Evolutionary conservation across 2,888 invertebrate species (phyloP).

Genomic region (Drosophila paramelanica): DNA sequence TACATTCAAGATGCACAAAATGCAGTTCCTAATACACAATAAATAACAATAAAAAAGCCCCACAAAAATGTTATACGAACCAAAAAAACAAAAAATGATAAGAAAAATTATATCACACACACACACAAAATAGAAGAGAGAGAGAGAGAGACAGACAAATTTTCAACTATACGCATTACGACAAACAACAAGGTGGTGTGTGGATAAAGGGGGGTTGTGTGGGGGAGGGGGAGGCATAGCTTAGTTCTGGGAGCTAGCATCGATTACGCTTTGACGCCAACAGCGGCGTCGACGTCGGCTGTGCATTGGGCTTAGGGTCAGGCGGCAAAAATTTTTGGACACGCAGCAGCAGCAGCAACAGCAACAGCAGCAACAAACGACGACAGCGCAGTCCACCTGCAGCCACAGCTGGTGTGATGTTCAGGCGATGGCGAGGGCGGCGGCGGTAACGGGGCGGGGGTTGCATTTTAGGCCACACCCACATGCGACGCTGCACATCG

Average conservation of each 20-base stretch:
- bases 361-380: slow-evolving; percentile 10
- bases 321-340: slow-evolving; percentile 65
- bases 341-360: slow-evolving; percentile 43
- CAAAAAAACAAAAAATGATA: slow-evolving; percentile 24
- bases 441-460: slow-evolving; percentile 70
- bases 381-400: slow-evolving; percentile 75
- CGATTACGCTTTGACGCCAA: slow-evolving; percentile 66
- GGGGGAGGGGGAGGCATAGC: slow-evolving; percentile 7
- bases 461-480: slow-evolving; percentile 84
- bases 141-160: slow-evolving; percentile 1
- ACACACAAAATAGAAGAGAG: neutral
- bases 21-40: slow-evolving; percentile 53
- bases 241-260: slow-evolving; percentile 47
- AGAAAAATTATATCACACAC: slow-evolving; percentile 27
- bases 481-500: slow-evolving; percentile 82
- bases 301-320: slow-evolving; percentile 58
- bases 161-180: slow-evolving; percentile 56
- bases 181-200: slow-evolving; percentile 32
- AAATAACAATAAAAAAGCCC: slow-evolving; percentile 55
- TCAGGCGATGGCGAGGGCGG: slow-evolving; percentile 17
- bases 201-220: neutral
- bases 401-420: slow-evolving; percentile 43
- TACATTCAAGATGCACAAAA: slow-evolving; percentile 46
- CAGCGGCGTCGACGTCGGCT: slow-evolving; percentile 43
- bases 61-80: slow-evolving; percentile 40